Percentiles rank a stretch among this genome's conserved stretches.
Evolutionary conservation across 1,140 invertebrate species (phyloP).

Genomic region (Ips typographus): DNA sequence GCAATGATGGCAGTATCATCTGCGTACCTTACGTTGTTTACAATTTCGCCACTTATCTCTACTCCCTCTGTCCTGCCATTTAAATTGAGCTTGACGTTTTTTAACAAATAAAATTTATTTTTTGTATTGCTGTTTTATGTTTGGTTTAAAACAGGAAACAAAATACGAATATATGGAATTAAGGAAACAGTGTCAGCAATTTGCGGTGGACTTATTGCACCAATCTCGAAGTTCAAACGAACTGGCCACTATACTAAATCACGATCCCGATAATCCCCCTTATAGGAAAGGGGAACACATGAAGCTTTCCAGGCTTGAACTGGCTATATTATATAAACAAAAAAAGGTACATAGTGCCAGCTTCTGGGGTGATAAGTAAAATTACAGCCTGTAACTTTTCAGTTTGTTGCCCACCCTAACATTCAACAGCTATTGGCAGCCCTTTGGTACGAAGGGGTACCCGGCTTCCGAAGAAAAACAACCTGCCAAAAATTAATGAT

Average conservation of each 20-base stretch:
- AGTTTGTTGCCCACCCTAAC: conserved; percentile 93
- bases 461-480: conserved; percentile 81
- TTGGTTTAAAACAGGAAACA: conserved; percentile 61
- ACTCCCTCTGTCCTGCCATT: neutral
- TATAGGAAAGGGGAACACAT: conserved; percentile 71
- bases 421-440: conserved; percentile 88
- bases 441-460: conserved; percentile 91
- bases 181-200: conserved; percentile 82
- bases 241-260: conserved; percentile 87
- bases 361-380: neutral
- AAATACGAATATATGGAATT: conserved; percentile 78
- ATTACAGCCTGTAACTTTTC: neutral
- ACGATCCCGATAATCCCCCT: conserved; percentile 70
- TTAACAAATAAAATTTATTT: too few relatives aligned
- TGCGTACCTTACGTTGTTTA: too few relatives aligned
- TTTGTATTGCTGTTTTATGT: too few relatives aligned
- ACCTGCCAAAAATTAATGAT: conserved; percentile 68
- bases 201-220: conserved; percentile 86
- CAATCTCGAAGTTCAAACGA: conserved; percentile 89
- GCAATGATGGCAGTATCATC: too few relatives aligned
- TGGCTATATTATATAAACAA: conserved; percentile 91
- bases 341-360: conserved; percentile 68
- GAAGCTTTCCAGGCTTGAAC: conserved; percentile 77
- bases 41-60: neutral
- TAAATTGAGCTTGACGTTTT: too few relatives aligned